These are phyloP conservation scores for Dromaius novaehollandiae DNA, from an alignment of 2,113 vertebrate species.

Conservation along the genomic window DNA sequence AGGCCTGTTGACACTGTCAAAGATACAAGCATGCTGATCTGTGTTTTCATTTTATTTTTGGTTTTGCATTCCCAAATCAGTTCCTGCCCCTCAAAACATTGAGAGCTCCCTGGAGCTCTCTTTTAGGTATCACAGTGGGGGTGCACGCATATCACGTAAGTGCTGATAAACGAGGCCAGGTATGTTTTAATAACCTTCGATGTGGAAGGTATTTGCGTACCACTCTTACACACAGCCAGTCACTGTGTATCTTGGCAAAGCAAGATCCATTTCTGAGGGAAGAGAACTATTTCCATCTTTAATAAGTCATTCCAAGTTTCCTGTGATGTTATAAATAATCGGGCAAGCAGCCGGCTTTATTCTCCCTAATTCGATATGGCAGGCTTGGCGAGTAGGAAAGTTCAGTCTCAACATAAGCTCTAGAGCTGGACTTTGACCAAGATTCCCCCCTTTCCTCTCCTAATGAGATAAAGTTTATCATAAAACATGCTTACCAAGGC, in stretches of 20 bases:
- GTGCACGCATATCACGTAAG: background rate
- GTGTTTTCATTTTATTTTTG: background rate
- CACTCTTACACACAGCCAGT: constrained; percentile 65
- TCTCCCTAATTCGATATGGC: constrained; percentile 79
- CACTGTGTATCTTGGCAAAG: constrained; percentile 79
- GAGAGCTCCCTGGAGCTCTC: background rate
- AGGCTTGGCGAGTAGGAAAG: constrained; percentile 70
- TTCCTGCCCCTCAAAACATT: background rate
- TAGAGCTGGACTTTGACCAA: constrained; percentile 70
- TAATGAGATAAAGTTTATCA: constrained; percentile 73
- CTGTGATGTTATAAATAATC: constrained; percentile 83
- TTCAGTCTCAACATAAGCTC: constrained; percentile 72
- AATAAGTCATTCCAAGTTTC: constrained; percentile 81
- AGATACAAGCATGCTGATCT: background rate
- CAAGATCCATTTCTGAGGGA: constrained; percentile 69
- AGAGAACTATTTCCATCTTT: constrained; percentile 79
- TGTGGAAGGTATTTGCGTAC: constrained; percentile 59
- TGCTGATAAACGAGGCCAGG: constrained; percentile 56
- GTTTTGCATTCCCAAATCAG: background rate
- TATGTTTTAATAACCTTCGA: constrained; percentile 78
- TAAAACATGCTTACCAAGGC: constrained; percentile 51
- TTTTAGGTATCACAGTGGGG: background rate
- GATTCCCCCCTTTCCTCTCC: constrained; percentile 27
- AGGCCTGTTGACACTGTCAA: background rate
- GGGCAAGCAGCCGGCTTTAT: constrained; percentile 75